These are phyloP conservation scores for Acleris sparsana DNA, from an alignment of 2,888 invertebrate genomes.

Conservation along the genomic window DNA sequence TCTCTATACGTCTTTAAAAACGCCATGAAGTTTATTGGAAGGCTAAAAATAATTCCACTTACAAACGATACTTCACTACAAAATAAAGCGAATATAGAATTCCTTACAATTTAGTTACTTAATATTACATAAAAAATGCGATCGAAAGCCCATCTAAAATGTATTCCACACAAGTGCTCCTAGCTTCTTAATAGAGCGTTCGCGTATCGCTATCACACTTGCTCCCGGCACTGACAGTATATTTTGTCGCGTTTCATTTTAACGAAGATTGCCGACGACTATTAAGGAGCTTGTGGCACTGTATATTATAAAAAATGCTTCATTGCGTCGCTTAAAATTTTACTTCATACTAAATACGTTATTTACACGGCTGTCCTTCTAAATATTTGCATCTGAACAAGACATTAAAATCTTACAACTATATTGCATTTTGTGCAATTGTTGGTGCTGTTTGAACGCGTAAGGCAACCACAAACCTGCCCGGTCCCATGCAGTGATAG, in stretches of 20 bases:
- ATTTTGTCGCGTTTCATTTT: no score
- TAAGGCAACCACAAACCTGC: background rate
- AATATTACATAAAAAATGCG: constrained; percentile 52
- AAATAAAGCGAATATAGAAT: constrained; percentile 31
- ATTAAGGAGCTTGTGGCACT: no score
- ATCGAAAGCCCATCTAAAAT: constrained; percentile 58
- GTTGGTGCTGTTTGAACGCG: constrained; percentile 54
- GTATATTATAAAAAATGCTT: constrained; percentile 64
- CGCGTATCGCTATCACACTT: no score
- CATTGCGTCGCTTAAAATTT: constrained; percentile 57
- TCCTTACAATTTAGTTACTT: constrained; percentile 36
- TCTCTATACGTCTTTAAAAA: background rate
- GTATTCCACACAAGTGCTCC: constrained; percentile 47
- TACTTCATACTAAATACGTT: constrained; percentile 66
- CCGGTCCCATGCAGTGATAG: background rate
- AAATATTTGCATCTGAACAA: constrained; percentile 84
- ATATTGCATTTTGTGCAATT: constrained; percentile 70
- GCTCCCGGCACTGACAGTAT: no score
- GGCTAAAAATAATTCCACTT: background rate
- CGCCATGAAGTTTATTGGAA: background rate
- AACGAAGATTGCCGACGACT: background rate
- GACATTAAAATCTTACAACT: constrained; percentile 80
- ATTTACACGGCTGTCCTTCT: constrained; percentile 81
- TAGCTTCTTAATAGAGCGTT: no score
- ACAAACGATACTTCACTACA: constrained; percentile 22